These are phyloP conservation scores for Synanthedon tipuliformis DNA, from an alignment of 2,888 invertebrate species.

Conservation along the genomic window DNA sequence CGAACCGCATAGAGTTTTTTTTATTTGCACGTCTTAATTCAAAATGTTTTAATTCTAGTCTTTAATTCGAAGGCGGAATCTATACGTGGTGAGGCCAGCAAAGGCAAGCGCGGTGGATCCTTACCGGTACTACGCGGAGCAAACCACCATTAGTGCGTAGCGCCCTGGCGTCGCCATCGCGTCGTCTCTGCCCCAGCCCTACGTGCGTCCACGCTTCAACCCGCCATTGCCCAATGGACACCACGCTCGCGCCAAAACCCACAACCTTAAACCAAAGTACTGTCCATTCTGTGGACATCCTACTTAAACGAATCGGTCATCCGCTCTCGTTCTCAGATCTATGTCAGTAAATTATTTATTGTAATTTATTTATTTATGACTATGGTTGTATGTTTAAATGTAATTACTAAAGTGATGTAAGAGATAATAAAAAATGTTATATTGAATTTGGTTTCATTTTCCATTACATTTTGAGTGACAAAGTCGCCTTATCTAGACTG, in stretches of 20 bases:
- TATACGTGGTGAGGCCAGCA: conserved; percentile 72
- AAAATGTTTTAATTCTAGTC: conserved; percentile 62
- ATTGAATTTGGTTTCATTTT: conserved; percentile 44
- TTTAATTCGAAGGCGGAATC: conserved; percentile 73
- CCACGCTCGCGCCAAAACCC: conserved; percentile 27
- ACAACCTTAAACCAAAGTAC: conserved; percentile 63
- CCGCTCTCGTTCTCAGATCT: conserved; percentile 50
- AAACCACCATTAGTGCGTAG: conserved; percentile 24
- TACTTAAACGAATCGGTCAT: conserved; percentile 41
- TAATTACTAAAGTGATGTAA: conserved; percentile 57
- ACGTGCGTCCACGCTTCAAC: conserved; percentile 6
- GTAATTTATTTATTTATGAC: conserved; percentile 68
- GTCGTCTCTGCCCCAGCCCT: conserved; percentile 17
- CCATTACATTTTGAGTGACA: not conserved
- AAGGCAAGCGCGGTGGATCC: conserved; percentile 68
- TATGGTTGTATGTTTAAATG: conserved; percentile 51
- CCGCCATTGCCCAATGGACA: conserved; percentile 5
- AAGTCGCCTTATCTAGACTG: not conserved
- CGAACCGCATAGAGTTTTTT: not conserved
- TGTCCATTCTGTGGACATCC: conserved; percentile 40
- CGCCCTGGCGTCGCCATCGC: conserved; percentile 18
- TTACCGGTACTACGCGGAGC: conserved; percentile 70
- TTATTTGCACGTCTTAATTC: conserved; percentile 20
- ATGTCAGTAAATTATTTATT: conserved; percentile 66
- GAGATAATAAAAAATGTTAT: conserved; percentile 43